phyloP scores from a whole-genome alignment of 2,888 invertebrate genomes.

The Cotesia congregata region DNA sequence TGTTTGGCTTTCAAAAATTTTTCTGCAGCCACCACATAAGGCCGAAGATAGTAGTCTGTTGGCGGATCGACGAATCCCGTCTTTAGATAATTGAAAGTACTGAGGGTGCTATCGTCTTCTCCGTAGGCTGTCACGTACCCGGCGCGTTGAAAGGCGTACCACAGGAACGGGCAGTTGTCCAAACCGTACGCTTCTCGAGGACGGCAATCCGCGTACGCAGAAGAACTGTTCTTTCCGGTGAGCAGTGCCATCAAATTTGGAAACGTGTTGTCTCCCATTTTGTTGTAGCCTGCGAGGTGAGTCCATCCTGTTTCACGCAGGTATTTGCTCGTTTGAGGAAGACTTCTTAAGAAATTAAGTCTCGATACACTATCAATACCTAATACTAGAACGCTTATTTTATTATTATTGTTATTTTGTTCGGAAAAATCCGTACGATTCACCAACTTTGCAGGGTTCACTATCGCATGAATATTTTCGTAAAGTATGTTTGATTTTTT shows the following conservation, averaged over 20 bases:
- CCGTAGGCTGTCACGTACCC: constrained; percentile 86
- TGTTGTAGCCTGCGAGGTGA: constrained; percentile 81
- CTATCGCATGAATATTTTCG: constrained; percentile 74
- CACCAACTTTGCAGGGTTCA: constrained; percentile 72
- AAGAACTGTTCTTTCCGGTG: constrained; percentile 75
- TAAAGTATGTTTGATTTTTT: constrained; percentile 64
- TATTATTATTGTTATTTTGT: constrained; percentile 48
- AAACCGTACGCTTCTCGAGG: constrained; percentile 72
- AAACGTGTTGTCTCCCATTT: constrained; percentile 91
- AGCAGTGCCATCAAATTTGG: constrained; percentile 90
- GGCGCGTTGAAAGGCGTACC: constrained; percentile 80
- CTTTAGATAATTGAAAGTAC: constrained; percentile 84
- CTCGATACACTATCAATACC: constrained; percentile 91
- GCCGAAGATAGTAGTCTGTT: constrained; percentile 85
- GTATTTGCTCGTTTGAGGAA: constrained; percentile 80
- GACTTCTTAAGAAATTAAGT: constrained; percentile 81
- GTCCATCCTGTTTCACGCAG: constrained; percentile 80
- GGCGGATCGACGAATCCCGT: constrained; percentile 81
- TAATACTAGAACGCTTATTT: constrained; percentile 80
- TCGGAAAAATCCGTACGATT: constrained; percentile 58
- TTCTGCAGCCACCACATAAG: constrained; percentile 80
- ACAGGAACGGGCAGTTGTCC: constrained; percentile 82
- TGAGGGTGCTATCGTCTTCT: constrained; percentile 77
- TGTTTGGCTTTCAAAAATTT: constrained; percentile 69
- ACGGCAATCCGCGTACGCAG: constrained; percentile 72